Conservation (phyloP, 2,888 invertebrate species). For the Glyphotaelius pellucidus region DNA sequence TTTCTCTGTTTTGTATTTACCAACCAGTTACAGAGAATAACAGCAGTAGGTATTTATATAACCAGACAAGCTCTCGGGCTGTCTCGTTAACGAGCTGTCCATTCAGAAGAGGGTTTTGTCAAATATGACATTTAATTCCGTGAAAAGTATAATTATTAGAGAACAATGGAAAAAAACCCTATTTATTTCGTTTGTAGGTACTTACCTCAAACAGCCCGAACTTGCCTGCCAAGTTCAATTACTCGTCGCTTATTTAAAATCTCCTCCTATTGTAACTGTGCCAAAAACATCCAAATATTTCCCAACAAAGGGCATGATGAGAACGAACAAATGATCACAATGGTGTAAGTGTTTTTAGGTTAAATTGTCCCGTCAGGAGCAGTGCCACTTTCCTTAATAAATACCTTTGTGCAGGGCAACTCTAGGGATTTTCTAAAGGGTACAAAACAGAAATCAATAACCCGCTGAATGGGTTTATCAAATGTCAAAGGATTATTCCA, state of each 20-base stretch:
- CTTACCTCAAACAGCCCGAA: neutral
- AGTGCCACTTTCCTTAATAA: constrained; percentile 9
- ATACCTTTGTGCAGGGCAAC: constrained; percentile 20
- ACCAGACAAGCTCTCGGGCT: neutral
- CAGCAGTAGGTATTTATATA: neutral
- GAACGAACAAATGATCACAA: constrained; percentile 11
- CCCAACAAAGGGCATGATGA: constrained; percentile 18
- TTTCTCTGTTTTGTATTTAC: neutral
- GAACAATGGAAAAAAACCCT: constrained; percentile 25
- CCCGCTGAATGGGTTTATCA: constrained; percentile 2
- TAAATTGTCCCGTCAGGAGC: constrained; percentile 23
- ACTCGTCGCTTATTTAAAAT: constrained; percentile 20
- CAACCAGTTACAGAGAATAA: neutral
- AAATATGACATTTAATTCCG: constrained; percentile 6
- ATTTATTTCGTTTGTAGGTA: neutral
- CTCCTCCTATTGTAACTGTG: constrained; percentile 21
- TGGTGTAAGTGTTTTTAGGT: constrained; percentile 26
- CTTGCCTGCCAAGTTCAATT: neutral
- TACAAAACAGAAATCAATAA: constrained; percentile 41
- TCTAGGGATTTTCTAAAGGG: constrained; percentile 26
- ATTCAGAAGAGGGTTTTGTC: constrained; percentile 8
- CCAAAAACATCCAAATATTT: constrained; percentile 36
- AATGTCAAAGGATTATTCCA: constrained; percentile 39
- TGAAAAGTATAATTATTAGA: neutral
- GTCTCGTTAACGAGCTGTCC: neutral